These are phyloP conservation scores for Ctenochaetus hawaiiensis DNA, from an alignment of 2,797 vertebrate species.

Conservation along the genomic window DNA sequence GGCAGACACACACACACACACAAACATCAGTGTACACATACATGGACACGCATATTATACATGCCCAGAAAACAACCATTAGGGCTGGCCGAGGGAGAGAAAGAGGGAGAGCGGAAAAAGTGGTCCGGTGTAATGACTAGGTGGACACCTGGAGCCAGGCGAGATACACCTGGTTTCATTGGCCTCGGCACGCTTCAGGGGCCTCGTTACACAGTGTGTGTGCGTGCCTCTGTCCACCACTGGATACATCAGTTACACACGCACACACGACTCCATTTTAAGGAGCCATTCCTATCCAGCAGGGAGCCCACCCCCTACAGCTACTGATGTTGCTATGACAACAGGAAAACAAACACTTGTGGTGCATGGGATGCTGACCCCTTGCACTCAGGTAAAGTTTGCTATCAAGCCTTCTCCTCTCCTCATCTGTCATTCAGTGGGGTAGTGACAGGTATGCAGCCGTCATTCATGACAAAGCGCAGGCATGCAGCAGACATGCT, in stretches of 20 bases:
- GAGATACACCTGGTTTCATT: slow-evolving; percentile 79
- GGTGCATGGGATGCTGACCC: slow-evolving; percentile 23
- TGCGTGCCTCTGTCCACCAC: slow-evolving; percentile 61
- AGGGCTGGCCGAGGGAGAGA: slow-evolving; percentile 42
- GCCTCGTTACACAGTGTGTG: slow-evolving; percentile 56
- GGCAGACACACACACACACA: slow-evolving; percentile 18
- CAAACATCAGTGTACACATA: slow-evolving; percentile 23
- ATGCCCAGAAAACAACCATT: slow-evolving; percentile 70
- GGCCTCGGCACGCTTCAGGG: slow-evolving; percentile 70
- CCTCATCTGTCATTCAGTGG: slow-evolving; percentile 41
- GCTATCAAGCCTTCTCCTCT: slow-evolving; percentile 38
- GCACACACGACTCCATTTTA: slow-evolving; percentile 37
- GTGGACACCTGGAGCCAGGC: slow-evolving; percentile 77
- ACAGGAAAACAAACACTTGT: slow-evolving; percentile 71
- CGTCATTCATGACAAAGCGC: slow-evolving; percentile 54
- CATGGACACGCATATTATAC: slow-evolving; percentile 39
- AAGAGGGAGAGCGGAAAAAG: slow-evolving; percentile 72
- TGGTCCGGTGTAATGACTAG: slow-evolving; percentile 70
- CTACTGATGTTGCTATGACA: slow-evolving; percentile 52
- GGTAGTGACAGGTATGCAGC: slow-evolving; percentile 41
- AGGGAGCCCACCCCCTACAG: slow-evolving; percentile 41
- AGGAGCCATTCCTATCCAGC: slow-evolving; percentile 52
- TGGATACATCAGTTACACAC: slow-evolving; percentile 60
- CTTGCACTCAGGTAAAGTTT: slow-evolving; percentile 45
- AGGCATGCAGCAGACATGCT: slow-evolving; percentile 14